Percentiles rank a stretch among this genome's conserved stretches.
Evolutionary conservation across 2,113 vertebrate genomes (phyloP).

Genomic region (Tachysurus vachellii): DNA sequence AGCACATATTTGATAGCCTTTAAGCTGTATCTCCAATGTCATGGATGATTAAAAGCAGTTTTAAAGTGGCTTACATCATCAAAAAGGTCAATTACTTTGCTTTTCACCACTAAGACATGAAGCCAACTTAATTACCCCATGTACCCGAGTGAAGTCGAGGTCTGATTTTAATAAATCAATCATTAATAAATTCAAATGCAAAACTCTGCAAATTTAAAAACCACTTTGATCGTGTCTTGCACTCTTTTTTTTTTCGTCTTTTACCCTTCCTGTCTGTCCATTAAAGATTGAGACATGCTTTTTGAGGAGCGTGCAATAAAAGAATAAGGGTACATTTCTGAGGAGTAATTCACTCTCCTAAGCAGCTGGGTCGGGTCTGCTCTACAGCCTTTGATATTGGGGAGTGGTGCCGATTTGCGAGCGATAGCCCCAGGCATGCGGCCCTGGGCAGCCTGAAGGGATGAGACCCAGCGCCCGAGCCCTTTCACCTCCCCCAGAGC

Average conservation of each 20-base stretch:
- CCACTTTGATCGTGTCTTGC: slow-evolving; percentile 66
- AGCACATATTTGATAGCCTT: slow-evolving; percentile 51
- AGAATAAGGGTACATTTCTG: slow-evolving; percentile 38
- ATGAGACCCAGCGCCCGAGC: slow-evolving; percentile 29
- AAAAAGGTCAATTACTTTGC: slow-evolving; percentile 59
- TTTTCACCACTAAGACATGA: slow-evolving; percentile 69
- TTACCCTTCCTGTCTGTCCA: slow-evolving; percentile 57
- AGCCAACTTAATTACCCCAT: slow-evolving; percentile 65
- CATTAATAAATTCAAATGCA: slow-evolving; percentile 66
- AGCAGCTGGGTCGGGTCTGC: slow-evolving; percentile 69
- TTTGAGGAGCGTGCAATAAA: slow-evolving; percentile 53
- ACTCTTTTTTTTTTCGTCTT: slow-evolving; percentile 14
- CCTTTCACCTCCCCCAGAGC: slow-evolving; percentile 20
- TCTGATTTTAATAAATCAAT: slow-evolving; percentile 62
- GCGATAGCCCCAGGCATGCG: slow-evolving; percentile 71
- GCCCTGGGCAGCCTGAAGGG: slow-evolving; percentile 70
- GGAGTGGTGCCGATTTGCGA: slow-evolving; percentile 73
- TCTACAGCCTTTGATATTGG: slow-evolving; percentile 73
- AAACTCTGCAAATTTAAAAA: slow-evolving; percentile 65
- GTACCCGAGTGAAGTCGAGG: slow-evolving; percentile 57
- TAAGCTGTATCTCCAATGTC: slow-evolving; percentile 33
- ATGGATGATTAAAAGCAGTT: slow-evolving; percentile 48
- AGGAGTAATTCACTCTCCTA: slow-evolving; percentile 71
- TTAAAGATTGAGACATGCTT: slow-evolving; percentile 69
- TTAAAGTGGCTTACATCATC: slow-evolving; percentile 51